Base-by-base conservation (phyloP, 30 jellyfish, hydroid and myxozoan genomes). In the Sanderia malayensis region DNA sequence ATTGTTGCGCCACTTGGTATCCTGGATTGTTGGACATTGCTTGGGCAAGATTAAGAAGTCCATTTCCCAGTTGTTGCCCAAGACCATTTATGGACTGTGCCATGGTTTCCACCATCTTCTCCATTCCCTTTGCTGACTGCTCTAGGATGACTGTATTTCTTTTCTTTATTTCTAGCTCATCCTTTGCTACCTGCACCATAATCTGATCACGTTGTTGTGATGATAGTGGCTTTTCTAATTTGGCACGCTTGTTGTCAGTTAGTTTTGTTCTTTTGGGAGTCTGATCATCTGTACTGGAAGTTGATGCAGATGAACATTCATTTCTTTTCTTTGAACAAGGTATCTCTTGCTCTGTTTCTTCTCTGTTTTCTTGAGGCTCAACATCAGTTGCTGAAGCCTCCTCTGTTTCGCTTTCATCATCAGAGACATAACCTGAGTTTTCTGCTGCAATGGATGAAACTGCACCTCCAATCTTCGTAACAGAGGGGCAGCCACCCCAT, bases 401-500 rank as follows among this genome's bases (percentile, higher is more conserved):
- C n/a, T n/a, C n/a, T n/a, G n/a, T n/a, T n/a, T n/a, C n/a, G n/a
- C n/a, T n/a, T n/a, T n/a, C n/a, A n/a, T n/a, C n/a, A n/a, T n/a
- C n/a, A n/a, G n/a, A n/a, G n/a, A n/a, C n/a, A n/a, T n/a, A n/a
- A n/a, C n/a, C n/a, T n/a, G n/a, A n/a, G n/a, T n/a, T n/a, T n/a
- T n/a, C n/a, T n/a, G n/a, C n/a, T n/a, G n/a, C n/a, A n/a, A n/a
- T n/a, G n/a, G n/a, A n/a, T n/a, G n/a, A n/a, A n/a, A n/a, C n/a
- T n/a, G n/a, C n/a, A n/a, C n/a, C n/a, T n/a, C n/a, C n/a, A n/a
- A n/a, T n/a, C 57, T 28, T 10, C 9, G 8, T 26, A 32, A 47
- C 83, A 22, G 89, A 33, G 45, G 73, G 89, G 45, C 79, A 77
- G 46, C 72, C 80, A 13, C 89, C n/a, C n/a, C n/a, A n/a, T 82